Conservation (phyloP, 1,140 invertebrate genomes). For the Dermatophagoides farinae region DNA sequence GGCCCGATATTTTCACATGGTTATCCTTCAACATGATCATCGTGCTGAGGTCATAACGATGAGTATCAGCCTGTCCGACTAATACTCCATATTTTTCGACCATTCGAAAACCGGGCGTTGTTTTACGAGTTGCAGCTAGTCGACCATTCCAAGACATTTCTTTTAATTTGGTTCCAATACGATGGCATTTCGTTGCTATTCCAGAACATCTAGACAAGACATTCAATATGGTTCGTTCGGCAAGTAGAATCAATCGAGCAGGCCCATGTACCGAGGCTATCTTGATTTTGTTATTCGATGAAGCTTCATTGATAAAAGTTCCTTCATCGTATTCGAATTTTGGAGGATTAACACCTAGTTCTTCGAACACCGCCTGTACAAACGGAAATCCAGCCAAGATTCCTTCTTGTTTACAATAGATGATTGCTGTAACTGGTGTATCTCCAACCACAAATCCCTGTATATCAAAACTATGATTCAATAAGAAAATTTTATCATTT, state of each 20-base stretch:
- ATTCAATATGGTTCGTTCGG: conserved; percentile 29
- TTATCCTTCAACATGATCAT: conserved; percentile 35
- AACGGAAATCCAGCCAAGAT: conserved; percentile 30
- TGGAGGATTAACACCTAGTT: conserved; percentile 24
- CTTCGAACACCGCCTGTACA: conserved; percentile 27
- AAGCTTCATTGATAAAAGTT: conserved; percentile 16
- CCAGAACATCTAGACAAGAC: conserved; percentile 28
- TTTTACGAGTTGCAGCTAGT: conserved; percentile 30
- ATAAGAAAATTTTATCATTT: neutral
- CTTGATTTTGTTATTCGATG: neutral
- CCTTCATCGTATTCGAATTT: conserved; percentile 26
- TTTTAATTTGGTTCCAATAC: conserved; percentile 7
- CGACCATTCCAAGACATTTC: conserved; percentile 25
- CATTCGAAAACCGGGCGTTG: conserved; percentile 31
- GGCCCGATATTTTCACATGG: conserved; percentile 29
- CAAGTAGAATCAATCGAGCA: conserved; percentile 27
- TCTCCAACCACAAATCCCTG: conserved; percentile 17
- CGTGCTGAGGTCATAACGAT: conserved; percentile 29
- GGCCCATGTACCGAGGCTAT: conserved; percentile 26
- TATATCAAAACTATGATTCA: conserved; percentile 16
- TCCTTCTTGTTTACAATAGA: conserved; percentile 26
- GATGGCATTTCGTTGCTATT: conserved; percentile 25
- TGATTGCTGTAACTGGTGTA: conserved; percentile 23
- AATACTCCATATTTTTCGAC: conserved; percentile 32
- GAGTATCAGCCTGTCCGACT: conserved; percentile 28